phyloP scores from a whole-genome alignment of 1,140 invertebrate species.

The Drosophila mojavensis region DNA sequence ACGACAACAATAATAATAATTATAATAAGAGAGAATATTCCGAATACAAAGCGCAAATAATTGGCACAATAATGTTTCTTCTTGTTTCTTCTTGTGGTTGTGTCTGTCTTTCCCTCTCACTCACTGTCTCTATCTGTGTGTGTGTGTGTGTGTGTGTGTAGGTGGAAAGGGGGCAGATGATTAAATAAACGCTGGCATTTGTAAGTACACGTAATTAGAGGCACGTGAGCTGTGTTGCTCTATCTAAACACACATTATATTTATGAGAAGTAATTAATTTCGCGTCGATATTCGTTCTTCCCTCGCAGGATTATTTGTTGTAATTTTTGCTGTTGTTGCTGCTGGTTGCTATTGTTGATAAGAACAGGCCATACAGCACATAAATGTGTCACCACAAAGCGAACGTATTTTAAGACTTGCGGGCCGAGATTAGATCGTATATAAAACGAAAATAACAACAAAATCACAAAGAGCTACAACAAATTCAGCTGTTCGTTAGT shows the following conservation, averaged over 20 bases:
- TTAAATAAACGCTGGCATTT: constrained; percentile 30
- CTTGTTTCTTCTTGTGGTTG: neutral
- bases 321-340: constrained; percentile 8
- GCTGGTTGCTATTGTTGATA: constrained; percentile 41
- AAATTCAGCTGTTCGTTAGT: constrained; percentile 22
- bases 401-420: constrained; percentile 13
- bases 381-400: constrained; percentile 69
- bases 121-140: too few relatives aligned
- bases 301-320: constrained; percentile 31
- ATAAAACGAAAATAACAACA: constrained; percentile 1
- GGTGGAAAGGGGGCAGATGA: neutral
- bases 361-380: constrained; percentile 32
- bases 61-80: constrained; percentile 5
- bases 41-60: constrained; percentile 7
- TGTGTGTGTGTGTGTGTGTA: neutral
- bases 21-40: neutral
- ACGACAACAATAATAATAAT: neutral
- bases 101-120: neutral
- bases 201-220: constrained; percentile 61
- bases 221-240: constrained; percentile 56
- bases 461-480: neutral
- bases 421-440: constrained; percentile 24
- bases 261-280: constrained; percentile 67
- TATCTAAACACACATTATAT: constrained; percentile 55
- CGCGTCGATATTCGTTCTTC: constrained; percentile 15